Evolutionary conservation across 1,140 invertebrate species (phyloP).

Genomic region (Drosophila sechellia): DNA sequence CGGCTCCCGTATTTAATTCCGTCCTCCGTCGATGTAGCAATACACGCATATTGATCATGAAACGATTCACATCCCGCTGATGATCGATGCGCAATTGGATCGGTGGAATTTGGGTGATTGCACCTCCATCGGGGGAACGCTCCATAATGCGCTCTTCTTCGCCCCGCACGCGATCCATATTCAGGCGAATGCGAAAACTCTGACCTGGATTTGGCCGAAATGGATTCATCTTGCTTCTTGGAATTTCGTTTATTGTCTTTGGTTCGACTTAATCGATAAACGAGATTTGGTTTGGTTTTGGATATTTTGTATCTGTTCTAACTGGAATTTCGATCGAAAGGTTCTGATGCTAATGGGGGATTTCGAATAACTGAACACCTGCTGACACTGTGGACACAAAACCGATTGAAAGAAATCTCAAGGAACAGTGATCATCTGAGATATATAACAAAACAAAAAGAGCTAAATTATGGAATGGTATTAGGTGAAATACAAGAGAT

Average conservation of each 20-base stretch:
- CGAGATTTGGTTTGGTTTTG: neutral
- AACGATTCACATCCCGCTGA: constrained; percentile 28
- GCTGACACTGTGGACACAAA: neutral
- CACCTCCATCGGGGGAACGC: neutral
- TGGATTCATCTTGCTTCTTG: neutral
- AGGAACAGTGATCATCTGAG: neutral
- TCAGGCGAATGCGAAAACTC: neutral
- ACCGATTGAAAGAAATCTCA: neutral
- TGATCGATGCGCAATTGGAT: constrained; percentile 18
- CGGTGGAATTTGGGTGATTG: neutral
- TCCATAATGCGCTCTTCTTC: neutral
- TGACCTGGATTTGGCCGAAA: constrained; percentile 1
- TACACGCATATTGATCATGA: constrained; percentile 35
- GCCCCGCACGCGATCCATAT: neutral
- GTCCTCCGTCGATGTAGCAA: constrained; percentile 35
- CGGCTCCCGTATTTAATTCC: constrained; percentile 51
- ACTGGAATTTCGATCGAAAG: constrained; percentile 27
- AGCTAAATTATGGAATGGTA: too few species aligned
- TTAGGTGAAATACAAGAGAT: neutral
- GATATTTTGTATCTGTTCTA: neutral
- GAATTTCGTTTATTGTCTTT: neutral
- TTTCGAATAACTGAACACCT: neutral
- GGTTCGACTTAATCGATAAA: neutral
- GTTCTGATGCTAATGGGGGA: neutral
- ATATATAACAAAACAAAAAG: too few species aligned